Conservation (phyloP, 2,888 invertebrate species). For the Drosophila eohydei region DNA sequence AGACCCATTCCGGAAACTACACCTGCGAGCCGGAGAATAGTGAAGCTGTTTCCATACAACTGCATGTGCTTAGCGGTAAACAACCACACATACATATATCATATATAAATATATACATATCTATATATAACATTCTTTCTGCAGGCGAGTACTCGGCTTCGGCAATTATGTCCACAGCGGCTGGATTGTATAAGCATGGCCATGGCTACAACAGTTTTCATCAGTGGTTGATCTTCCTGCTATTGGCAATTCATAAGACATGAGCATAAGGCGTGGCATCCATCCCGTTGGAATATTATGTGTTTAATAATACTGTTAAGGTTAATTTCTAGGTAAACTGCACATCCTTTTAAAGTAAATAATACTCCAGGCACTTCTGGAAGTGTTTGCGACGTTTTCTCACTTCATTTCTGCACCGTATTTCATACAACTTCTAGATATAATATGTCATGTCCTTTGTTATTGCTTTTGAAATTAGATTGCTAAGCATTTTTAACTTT, state of each 20-base stretch:
- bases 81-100: not conserved
- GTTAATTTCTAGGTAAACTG: slow-evolving; percentile 57
- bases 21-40: slow-evolving; percentile 97
- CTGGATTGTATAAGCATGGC: slow-evolving; percentile 38
- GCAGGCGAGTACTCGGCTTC: slow-evolving; percentile 85
- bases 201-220: slow-evolving; percentile 62
- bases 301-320: slow-evolving; percentile 39
- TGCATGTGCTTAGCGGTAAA: slow-evolving; percentile 95
- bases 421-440: slow-evolving; percentile 59
- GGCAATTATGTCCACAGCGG: slow-evolving; percentile 83
- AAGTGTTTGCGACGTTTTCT: slow-evolving; percentile 30
- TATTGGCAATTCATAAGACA: slow-evolving; percentile 68
- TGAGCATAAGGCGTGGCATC: slow-evolving; percentile 32
- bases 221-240: slow-evolving; percentile 64
- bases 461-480: slow-evolving; percentile 39
- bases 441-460: slow-evolving; percentile 35
- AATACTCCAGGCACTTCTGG: slow-evolving; percentile 26
- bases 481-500: slow-evolving; percentile 61
- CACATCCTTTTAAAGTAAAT: slow-evolving; percentile 29
- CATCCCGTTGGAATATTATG: slow-evolving; percentile 6
- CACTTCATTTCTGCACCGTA: slow-evolving; percentile 34
- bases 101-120: not conserved
- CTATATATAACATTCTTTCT: not conserved
- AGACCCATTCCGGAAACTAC: slow-evolving; percentile 89
- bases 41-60: slow-evolving; percentile 93